phyloP scores from a whole-genome alignment of 1,140 invertebrate species.

The Argopecten irradians region DNA sequence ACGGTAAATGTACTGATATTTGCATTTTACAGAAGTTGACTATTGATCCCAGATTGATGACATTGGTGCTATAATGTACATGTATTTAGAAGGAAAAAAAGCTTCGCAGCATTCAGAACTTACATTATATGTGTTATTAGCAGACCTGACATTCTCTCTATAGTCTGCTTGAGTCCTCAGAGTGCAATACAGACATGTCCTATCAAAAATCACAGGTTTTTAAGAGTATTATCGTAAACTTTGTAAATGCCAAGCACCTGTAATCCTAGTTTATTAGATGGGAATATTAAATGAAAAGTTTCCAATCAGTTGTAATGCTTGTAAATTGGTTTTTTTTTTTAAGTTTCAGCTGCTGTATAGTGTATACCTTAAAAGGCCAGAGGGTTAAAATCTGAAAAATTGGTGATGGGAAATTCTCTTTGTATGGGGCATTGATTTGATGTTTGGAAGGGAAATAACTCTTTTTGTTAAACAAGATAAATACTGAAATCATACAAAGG shows the following conservation, averaged over 20 bases:
- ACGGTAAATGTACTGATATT: not conserved
- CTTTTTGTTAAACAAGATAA: too few species aligned
- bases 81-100: not conserved
- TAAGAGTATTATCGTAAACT: not conserved
- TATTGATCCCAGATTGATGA: not conserved
- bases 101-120: not conserved
- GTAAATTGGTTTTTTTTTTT: too few species aligned
- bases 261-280: not conserved
- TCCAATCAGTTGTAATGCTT: too few species aligned
- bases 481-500: too few species aligned
- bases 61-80: constrained; percentile 9
- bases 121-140: not conserved
- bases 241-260: not conserved
- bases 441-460: too few species aligned
- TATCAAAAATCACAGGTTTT: not conserved
- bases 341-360: too few species aligned
- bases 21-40: not conserved
- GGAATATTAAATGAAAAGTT: too few species aligned
- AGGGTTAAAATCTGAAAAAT: too few species aligned
- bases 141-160: not conserved
- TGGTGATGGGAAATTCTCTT: too few species aligned
- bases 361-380: too few species aligned
- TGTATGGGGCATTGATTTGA: too few species aligned
- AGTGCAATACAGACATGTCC: not conserved
- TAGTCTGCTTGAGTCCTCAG: not conserved